Evolutionary conservation across 1,140 invertebrate species (phyloP).

Genomic region (Heliconius hermathena): DNA sequence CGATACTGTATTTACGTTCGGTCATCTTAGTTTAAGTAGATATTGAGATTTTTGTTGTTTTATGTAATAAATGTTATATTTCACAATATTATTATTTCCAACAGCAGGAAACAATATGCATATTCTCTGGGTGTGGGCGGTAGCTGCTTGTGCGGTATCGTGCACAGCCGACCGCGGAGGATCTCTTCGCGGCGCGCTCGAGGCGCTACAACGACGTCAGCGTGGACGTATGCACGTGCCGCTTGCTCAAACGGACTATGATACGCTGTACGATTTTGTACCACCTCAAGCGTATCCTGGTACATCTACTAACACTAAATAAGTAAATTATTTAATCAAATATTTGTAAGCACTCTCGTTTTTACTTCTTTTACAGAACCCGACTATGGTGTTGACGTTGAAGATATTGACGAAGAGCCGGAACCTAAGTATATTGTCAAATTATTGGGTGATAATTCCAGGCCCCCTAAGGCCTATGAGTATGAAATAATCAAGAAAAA

Average conservation of each 20-base stretch:
- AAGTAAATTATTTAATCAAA: neutral
- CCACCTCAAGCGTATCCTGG: slow-evolving; percentile 69
- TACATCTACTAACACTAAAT: slow-evolving; percentile 32
- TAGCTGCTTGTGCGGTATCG: slow-evolving; percentile 50
- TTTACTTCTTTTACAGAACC: slow-evolving; percentile 53
- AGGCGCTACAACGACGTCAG: slow-evolving; percentile 75
- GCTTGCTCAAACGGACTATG: slow-evolving; percentile 58
- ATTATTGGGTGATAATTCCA: slow-evolving; percentile 57
- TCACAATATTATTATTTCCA: neutral
- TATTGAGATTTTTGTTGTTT: too few relatives aligned
- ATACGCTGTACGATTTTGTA: slow-evolving; percentile 65
- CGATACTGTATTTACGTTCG: too few relatives aligned
- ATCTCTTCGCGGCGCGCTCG: slow-evolving; percentile 74
- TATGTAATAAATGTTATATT: neutral
- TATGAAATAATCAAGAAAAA: slow-evolving; percentile 74
- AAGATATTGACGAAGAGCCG: slow-evolving; percentile 62
- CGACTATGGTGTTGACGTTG: slow-evolving; percentile 66
- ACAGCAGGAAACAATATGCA: slow-evolving; percentile 47
- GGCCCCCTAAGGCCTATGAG: slow-evolving; percentile 61
- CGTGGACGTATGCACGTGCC: slow-evolving; percentile 60
- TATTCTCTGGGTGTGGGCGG: slow-evolving; percentile 55
- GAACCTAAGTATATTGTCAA: slow-evolving; percentile 69
- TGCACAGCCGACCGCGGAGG: slow-evolving; percentile 59
- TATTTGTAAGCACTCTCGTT: neutral
- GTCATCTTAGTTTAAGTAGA: too few relatives aligned